Base-by-base conservation (phyloP, 2,888 invertebrate species). In the Plagodis pulveraria region DNA sequence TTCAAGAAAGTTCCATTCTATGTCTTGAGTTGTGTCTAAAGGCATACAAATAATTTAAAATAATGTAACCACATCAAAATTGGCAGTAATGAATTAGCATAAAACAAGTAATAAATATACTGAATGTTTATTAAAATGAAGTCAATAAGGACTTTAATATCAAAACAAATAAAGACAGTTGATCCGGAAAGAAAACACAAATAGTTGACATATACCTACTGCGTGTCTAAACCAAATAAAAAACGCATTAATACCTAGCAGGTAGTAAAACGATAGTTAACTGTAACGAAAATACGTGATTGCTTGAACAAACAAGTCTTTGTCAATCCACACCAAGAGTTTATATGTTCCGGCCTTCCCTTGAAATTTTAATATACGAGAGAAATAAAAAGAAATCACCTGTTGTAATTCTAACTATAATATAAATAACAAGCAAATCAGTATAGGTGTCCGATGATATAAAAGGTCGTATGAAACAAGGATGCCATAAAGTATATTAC, bases 291-390 rank as follows among this genome's bases (percentile, higher is more conserved):
- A 40, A 40, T 49, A 47, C 50, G 34, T 44, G 44, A 43, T 58
- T 48, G 53, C 22, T 50, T 52, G 55, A 56, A 50, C 43, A 54
- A 60, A 54, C 48, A 49, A 48, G 36, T 46, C 40, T 47, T 55
- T 63, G 58, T 66, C 61, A 58, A 48, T 61, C 54, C 40, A 22
- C 61, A 58, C 33, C 41, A 10, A 46, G 45, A 41, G 45, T 61
- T 54, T 71, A 73, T 71, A 68, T 51, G 56, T 68, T 70, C 59
- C 56, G 82, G 72, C 87, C 87, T 87, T 87, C 78, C 84, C 87
- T 87, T 86, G 87, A 77, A 58, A 56, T 62, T 68, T 46, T 50
- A 38, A 59, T 50, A 42, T 55, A 59, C 22, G 59, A 51, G 33
- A 36, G 34, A 34, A 48, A 60, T 56, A 60, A 60, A 51, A 55